Percentiles rank a stretch among this genome's conserved stretches.
Evolutionary conservation across 2,797 vertebrate species (phyloP).

Genomic region (Siniperca undulata): DNA sequence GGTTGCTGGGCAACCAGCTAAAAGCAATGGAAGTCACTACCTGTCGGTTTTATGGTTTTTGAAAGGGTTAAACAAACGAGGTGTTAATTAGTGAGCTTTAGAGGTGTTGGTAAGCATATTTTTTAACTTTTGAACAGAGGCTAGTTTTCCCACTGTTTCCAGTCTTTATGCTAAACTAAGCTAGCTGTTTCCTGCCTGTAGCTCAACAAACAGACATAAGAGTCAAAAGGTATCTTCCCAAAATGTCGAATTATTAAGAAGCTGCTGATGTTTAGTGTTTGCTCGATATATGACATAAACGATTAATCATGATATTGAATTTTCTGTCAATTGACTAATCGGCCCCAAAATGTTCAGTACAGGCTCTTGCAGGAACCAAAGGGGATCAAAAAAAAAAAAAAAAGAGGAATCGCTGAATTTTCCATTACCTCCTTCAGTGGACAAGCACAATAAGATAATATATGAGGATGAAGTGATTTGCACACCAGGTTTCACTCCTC

Average conservation of each 20-base stretch:
- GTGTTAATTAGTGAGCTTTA: not conserved
- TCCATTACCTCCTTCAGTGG: constrained; percentile 1
- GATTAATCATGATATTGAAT: not conserved
- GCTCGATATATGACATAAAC: not conserved
- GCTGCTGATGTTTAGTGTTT: not conserved
- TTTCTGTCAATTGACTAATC: not conserved
- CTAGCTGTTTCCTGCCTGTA: not conserved
- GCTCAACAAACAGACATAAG: not conserved
- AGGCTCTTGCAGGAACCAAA: not conserved
- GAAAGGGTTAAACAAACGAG: not conserved
- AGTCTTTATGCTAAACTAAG: not conserved
- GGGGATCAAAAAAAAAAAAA: not conserved
- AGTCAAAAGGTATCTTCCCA: not conserved
- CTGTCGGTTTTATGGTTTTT: not conserved
- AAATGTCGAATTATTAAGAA: not conserved
- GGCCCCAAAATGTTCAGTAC: not conserved
- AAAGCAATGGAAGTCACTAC: not conserved
- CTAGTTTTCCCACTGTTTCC: not conserved
- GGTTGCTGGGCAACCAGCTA: not conserved
- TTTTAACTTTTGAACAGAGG: not conserved
- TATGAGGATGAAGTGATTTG: constrained; percentile 55
- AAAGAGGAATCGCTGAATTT: not conserved
- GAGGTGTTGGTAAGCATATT: too few species aligned
- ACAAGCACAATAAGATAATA: constrained; percentile 46
- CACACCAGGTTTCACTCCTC: constrained; percentile 72